These are phyloP conservation scores for Smutsia temminckii DNA, from an alignment of 2,797 vertebrate genomes.

Conservation along the genomic window DNA sequence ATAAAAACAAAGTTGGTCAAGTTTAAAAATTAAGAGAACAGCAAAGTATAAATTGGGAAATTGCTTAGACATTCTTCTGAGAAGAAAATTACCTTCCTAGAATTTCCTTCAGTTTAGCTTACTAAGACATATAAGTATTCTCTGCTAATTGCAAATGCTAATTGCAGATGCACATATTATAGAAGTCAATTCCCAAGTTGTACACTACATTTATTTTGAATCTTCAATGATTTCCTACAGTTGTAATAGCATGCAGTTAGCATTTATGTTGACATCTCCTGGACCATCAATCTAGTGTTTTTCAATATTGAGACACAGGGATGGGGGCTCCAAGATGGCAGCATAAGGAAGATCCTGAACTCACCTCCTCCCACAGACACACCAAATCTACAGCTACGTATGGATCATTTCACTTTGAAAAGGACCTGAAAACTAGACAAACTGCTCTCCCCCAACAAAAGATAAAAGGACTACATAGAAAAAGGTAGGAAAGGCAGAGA, in stretches of 20 bases:
- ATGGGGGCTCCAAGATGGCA: not conserved
- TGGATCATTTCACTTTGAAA: not conserved
- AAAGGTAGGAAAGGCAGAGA: not conserved
- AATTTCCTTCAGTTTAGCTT: conserved; percentile 38
- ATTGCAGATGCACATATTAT: conserved; percentile 47
- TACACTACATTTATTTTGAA: conserved; percentile 45
- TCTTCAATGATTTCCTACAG: not conserved
- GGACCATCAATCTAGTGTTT: not conserved
- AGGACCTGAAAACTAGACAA: not conserved
- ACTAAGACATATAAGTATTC: conserved; percentile 17
- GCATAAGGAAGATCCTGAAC: not conserved
- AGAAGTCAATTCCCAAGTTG: conserved; percentile 20
- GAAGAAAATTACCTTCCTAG: conserved; percentile 54
- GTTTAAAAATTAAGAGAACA: conserved; percentile 45
- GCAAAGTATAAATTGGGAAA: not conserved
- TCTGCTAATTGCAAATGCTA: conserved; percentile 59
- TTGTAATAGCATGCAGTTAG: not conserved
- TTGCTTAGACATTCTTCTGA: not conserved
- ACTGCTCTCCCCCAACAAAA: not conserved
- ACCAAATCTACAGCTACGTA: not conserved
- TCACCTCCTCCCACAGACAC: not conserved
- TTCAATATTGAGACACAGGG: not conserved
- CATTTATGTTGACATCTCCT: conserved; percentile 35
- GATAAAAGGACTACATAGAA: not conserved
- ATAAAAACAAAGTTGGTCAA: conserved; percentile 3